phyloP scores from a whole-genome alignment of 92 coral and sea anemone species.

The Actinostola sp. region DNA sequence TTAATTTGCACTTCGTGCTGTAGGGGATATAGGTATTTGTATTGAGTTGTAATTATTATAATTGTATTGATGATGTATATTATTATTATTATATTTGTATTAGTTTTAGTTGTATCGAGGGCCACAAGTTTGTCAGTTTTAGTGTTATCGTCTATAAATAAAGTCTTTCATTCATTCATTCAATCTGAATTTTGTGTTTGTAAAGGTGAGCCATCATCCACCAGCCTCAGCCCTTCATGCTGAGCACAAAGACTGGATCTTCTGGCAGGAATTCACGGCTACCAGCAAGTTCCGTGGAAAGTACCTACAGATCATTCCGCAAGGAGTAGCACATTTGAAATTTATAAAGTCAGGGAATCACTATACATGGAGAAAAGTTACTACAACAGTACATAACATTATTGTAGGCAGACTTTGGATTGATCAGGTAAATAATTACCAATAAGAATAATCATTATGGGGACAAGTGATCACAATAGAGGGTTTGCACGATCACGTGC shows the following conservation, averaged over 20 bases:
- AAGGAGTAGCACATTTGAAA: slow-evolving; percentile 91
- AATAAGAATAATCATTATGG: no score
- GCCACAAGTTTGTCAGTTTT: no score
- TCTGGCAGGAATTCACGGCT: slow-evolving; percentile 98
- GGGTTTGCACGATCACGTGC: no score
- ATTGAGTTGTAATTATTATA: no score
- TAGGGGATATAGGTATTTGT: no score
- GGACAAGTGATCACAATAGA: no score
- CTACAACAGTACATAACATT: slow-evolving; percentile 96
- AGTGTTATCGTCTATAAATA: no score
- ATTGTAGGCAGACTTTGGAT: slow-evolving; percentile 99
- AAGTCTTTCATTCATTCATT: not conserved
- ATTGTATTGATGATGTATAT: no score
- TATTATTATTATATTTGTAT: no score
- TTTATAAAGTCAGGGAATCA: slow-evolving; percentile 92
- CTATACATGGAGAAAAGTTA: slow-evolving; percentile 98
- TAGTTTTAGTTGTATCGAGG: no score
- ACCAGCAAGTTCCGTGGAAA: slow-evolving; percentile 99
- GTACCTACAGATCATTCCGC: slow-evolving; percentile 93
- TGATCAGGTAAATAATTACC: slow-evolving; percentile 72
- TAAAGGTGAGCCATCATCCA: slow-evolving; percentile 98
- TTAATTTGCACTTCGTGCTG: no score
- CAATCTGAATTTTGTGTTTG: not conserved
- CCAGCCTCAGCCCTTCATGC: slow-evolving; percentile 94
- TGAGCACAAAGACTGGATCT: slow-evolving; percentile 99